Evolutionary conservation across 2,113 vertebrate species (phyloP).

Genomic region (Nansenia antarctica): DNA sequence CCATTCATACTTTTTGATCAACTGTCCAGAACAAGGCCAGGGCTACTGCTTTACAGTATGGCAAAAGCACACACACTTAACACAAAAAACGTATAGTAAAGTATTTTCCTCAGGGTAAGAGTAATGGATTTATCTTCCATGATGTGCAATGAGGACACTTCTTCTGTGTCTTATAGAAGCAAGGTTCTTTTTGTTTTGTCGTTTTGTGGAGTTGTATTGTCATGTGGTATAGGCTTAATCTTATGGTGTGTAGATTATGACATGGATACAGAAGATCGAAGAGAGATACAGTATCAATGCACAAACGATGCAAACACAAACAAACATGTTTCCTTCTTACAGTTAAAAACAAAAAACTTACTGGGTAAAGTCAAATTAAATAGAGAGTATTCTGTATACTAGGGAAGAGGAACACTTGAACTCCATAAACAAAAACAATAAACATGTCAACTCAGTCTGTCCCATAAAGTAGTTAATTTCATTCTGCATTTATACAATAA

Average conservation of each 20-base stretch:
- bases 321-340: not conserved
- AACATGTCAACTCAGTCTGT: conserved; percentile 26
- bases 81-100: conserved; percentile 48
- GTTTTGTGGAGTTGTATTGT: no score
- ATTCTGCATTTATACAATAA: conserved; percentile 33
- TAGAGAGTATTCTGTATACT: not conserved
- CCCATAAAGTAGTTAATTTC: conserved; percentile 17
- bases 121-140: conserved; percentile 26
- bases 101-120: not conserved
- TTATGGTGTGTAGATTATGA: not conserved
- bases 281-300: conserved; percentile 1
- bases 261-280: no score
- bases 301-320: conserved; percentile 12
- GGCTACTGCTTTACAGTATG: conserved; percentile 28
- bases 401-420: conserved; percentile 27
- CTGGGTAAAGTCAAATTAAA: not conserved
- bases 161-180: conserved; percentile 11
- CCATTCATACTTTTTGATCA: no score
- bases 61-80: conserved; percentile 28
- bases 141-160: conserved; percentile 50
- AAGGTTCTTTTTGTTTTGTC: not conserved
- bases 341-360: conserved; percentile 3
- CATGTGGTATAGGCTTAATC: conserved; percentile 3
- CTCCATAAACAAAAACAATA: conserved; percentile 39
- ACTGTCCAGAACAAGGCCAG: not conserved